These are phyloP conservation scores for Ficedula albicollis DNA, from an alignment of 2,797 vertebrate genomes.

Conservation along the genomic window DNA sequence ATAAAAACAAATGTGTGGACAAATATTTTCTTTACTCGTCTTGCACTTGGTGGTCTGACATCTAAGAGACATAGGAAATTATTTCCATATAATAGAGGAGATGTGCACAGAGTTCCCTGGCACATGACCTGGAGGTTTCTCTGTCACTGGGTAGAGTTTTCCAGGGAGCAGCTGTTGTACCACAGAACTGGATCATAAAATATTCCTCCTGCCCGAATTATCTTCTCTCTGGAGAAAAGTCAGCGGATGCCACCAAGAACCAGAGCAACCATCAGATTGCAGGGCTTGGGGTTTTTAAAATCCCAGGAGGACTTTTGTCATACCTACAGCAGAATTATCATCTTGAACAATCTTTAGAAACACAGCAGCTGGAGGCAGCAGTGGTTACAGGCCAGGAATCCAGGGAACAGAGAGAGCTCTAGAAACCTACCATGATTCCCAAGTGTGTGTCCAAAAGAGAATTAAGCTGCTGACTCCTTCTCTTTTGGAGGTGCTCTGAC, in stretches of 20 bases:
- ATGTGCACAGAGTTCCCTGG: not conserved
- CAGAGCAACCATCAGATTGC: not conserved
- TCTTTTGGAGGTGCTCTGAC: not conserved
- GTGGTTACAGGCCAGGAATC: not conserved
- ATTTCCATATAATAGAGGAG: slow-evolving; percentile 14
- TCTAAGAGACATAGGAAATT: slow-evolving; percentile 29
- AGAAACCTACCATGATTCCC: not conserved
- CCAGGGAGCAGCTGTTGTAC: not conserved
- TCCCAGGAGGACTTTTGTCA: not conserved
- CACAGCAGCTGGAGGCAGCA: not conserved
- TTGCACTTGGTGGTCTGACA: not conserved
- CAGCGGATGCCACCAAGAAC: not conserved
- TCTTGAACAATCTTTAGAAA: not conserved
- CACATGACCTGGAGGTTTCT: not conserved
- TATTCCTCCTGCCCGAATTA: not conserved
- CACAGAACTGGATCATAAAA: not conserved
- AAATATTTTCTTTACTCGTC: slow-evolving; percentile 41
- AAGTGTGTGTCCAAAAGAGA: not conserved
- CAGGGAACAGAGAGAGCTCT: not conserved
- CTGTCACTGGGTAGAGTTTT: not conserved
- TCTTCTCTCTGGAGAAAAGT: not conserved
- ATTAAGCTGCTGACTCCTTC: not conserved
- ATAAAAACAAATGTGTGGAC: slow-evolving; percentile 16
- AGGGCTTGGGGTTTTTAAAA: not conserved
- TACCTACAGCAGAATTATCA: not conserved